A percentile compares a stretch with the other conserved stretches of the same genome.
Evolutionary conservation across 1,140 invertebrate species (phyloP).

Genomic region (Hetaerina americana): DNA sequence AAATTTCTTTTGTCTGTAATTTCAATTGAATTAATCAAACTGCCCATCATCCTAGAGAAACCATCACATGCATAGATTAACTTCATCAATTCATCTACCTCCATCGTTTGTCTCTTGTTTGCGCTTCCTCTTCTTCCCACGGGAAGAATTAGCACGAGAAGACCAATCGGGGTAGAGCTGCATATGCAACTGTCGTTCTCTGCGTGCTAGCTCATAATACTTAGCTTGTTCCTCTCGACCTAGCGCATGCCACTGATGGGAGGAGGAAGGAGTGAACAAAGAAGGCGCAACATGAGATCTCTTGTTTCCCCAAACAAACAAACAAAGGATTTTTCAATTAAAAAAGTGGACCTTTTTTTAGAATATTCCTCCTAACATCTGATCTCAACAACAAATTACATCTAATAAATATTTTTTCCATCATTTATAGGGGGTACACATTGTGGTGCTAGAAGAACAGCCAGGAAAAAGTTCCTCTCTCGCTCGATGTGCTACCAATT

Average conservation of each 20-base stretch:
- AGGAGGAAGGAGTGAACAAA: constrained; percentile 24
- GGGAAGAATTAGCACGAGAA: constrained; percentile 91
- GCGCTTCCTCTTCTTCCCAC: constrained; percentile 98
- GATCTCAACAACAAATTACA: constrained; percentile 17
- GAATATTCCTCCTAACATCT: constrained; percentile 23
- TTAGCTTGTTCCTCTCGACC: constrained; percentile 97
- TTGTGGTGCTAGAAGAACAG: constrained; percentile 39
- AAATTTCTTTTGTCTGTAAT: too few relatives aligned
- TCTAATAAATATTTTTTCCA: constrained; percentile 31
- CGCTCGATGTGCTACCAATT: not conserved
- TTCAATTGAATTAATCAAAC: too few relatives aligned
- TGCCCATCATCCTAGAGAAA: not conserved
- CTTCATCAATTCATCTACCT: not conserved
- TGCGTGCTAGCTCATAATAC: constrained; percentile 98
- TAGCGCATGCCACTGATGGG: constrained; percentile 88
- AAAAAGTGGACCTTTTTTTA: constrained; percentile 23
- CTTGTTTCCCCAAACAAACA: constrained; percentile 12
- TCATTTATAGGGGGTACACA: constrained; percentile 24
- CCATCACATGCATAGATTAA: not conserved
- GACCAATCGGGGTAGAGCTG: constrained; percentile 99
- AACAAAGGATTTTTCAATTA: constrained; percentile 20
- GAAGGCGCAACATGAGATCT: constrained; percentile 15
- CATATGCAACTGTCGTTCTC: constrained; percentile 96
- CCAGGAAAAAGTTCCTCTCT: constrained; percentile 21
- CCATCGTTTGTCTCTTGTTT: constrained; percentile 96